Evolutionary conservation across 2,797 vertebrate species (phyloP).

Genomic region (Sternotherus odoratus): DNA sequence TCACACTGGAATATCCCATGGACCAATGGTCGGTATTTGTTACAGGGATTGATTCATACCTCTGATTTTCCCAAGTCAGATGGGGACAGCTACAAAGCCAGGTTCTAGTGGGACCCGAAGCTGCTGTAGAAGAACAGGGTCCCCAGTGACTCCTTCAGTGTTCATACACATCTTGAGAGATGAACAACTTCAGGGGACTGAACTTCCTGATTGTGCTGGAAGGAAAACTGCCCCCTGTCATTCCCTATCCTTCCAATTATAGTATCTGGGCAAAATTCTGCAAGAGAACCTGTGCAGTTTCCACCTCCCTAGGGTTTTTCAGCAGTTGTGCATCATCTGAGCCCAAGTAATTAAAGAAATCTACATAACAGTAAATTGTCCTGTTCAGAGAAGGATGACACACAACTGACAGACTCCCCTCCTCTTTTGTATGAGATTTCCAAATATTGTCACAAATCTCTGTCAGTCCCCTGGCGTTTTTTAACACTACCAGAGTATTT

Average conservation of each 20-base stretch:
- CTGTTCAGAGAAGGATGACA: background rate
- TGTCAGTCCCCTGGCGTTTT: background rate
- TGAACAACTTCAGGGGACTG: background rate
- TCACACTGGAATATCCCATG: background rate
- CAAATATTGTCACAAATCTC: background rate
- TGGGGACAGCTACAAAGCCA: background rate
- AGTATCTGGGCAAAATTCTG: fast-evolving
- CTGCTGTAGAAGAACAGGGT: background rate
- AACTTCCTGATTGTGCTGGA: background rate
- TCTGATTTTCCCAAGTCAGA: background rate
- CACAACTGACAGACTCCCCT: background rate
- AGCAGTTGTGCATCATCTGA: background rate
- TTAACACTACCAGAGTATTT: background rate
- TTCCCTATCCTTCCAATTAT: fast-evolving
- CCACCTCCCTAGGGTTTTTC: background rate
- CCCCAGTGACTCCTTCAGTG: background rate
- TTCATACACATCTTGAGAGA: background rate
- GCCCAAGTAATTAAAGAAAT: background rate
- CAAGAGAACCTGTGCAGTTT: background rate
- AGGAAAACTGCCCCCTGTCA: background rate
- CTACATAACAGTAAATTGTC: background rate
- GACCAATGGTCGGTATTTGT: background rate
- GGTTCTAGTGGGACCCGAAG: background rate
- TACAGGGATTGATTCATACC: background rate
- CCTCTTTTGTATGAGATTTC: background rate